Conservation (phyloP, 1,140 invertebrate genomes). For the Rhopalosiphum maidis region DNA sequence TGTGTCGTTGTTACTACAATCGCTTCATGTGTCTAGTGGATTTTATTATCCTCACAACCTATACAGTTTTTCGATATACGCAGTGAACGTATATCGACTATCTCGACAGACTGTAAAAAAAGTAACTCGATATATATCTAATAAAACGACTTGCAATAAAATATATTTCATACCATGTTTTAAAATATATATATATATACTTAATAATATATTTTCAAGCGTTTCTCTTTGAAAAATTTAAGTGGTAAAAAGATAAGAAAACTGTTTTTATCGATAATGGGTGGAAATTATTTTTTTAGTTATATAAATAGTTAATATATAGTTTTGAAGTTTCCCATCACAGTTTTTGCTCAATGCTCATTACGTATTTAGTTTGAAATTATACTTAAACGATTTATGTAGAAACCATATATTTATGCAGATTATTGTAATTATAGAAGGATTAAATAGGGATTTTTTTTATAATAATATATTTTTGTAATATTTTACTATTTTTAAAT, state of each 20-base stretch:
- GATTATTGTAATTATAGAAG: too few relatives aligned
- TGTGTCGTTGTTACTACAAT: neutral
- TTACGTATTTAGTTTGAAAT: neutral
- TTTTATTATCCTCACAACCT: conserved; percentile 19
- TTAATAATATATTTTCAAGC: conserved; percentile 9
- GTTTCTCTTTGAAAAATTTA: neutral
- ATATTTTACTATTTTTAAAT: neutral
- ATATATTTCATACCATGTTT: neutral
- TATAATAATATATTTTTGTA: neutral
- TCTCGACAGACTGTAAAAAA: conserved; percentile 20
- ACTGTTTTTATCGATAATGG: neutral
- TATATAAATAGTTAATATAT: neutral
- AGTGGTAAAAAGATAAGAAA: conserved; percentile 36
- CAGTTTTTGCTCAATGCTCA: neutral
- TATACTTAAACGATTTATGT: neutral
- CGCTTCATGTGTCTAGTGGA: neutral
- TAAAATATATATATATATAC: neutral
- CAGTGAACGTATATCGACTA: neutral
- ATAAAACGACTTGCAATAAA: conserved; percentile 36
- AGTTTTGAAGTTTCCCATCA: neutral
- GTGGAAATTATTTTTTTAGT: conserved; percentile 2
- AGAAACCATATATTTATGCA: too few relatives aligned
- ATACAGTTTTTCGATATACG: conserved; percentile 24
- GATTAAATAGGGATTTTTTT: too few relatives aligned
- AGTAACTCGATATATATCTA: neutral